phyloP scores from a whole-genome alignment of 2,888 invertebrate species.

The Melinopterus prodromus region DNA sequence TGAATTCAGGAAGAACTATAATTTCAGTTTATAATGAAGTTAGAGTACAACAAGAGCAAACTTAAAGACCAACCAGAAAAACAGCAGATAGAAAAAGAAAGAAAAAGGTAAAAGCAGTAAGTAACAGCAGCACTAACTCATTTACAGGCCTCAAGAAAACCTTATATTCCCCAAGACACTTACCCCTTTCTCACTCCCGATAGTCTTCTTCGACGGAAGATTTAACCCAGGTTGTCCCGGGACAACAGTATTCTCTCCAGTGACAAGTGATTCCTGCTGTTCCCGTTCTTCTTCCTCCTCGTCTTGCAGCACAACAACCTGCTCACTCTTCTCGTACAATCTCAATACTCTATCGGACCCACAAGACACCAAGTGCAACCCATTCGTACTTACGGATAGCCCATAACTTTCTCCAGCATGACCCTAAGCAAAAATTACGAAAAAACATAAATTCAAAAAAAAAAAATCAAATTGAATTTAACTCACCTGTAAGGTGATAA shows the following conservation, averaged over 20 bases:
- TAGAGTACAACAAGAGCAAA: background rate
- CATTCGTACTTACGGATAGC: constrained; percentile 82
- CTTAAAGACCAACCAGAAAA: background rate
- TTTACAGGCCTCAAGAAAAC: too few species aligned
- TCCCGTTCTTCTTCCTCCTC: constrained; percentile 87
- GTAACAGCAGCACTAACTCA: too few species aligned
- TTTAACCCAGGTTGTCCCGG: constrained; percentile 75
- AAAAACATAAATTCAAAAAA: background rate
- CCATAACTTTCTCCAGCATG: constrained; percentile 84
- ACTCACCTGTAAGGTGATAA: constrained; percentile 83
- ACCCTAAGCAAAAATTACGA: constrained; percentile 64
- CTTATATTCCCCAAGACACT: constrained; percentile 53
- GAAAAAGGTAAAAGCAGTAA: too few species aligned
- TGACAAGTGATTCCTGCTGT: constrained; percentile 75
- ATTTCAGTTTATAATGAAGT: too few species aligned
- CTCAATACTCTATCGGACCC: constrained; percentile 90
- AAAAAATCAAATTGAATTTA: constrained; percentile 10
- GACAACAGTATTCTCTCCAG: constrained; percentile 75
- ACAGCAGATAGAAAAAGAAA: background rate
- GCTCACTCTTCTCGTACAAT: constrained; percentile 84
- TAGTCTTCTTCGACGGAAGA: constrained; percentile 87
- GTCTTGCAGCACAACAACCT: constrained; percentile 93
- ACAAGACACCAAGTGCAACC: constrained; percentile 78
- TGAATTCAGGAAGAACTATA: too few species aligned
- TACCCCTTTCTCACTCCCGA: constrained; percentile 87